phyloP scores from a whole-genome alignment of 2,113 vertebrate genomes.

The Malurus elegans region DNA sequence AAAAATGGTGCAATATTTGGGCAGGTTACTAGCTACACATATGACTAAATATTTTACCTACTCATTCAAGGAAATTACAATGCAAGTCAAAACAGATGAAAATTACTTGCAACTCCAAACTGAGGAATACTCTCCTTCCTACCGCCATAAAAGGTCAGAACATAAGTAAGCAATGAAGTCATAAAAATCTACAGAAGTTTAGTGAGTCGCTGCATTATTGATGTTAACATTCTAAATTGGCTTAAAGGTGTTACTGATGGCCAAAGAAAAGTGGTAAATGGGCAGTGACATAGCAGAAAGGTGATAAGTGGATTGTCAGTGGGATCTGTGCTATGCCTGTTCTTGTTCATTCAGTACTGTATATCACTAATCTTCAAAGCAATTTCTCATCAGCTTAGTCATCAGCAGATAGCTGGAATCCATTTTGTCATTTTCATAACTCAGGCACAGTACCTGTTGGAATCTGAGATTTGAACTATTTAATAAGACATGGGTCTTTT shows the following conservation, averaged over 20 bases:
- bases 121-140: conserved; percentile 26
- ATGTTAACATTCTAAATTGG: conserved; percentile 59
- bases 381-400: neutral
- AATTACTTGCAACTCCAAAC: neutral
- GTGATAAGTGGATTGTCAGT: neutral
- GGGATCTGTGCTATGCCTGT: neutral
- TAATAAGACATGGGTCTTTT: neutral
- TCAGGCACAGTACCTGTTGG: neutral
- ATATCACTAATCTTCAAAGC: neutral
- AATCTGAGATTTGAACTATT: neutral
- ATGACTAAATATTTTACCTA: neutral
- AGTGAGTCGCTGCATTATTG: conserved; percentile 20
- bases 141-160: neutral
- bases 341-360: neutral
- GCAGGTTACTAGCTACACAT: neutral
- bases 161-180: neutral
- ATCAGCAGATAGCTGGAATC: neutral
- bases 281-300: neutral
- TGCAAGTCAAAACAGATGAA: neutral
- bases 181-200: neutral
- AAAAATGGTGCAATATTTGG: neutral
- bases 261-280: conserved; percentile 21
- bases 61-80: neutral
- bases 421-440: neutral
- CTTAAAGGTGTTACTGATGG: conserved; percentile 13